Evolutionary conservation across 2,797 vertebrate species (phyloP).

Genomic region (Oceanodroma leucorhoa): DNA sequence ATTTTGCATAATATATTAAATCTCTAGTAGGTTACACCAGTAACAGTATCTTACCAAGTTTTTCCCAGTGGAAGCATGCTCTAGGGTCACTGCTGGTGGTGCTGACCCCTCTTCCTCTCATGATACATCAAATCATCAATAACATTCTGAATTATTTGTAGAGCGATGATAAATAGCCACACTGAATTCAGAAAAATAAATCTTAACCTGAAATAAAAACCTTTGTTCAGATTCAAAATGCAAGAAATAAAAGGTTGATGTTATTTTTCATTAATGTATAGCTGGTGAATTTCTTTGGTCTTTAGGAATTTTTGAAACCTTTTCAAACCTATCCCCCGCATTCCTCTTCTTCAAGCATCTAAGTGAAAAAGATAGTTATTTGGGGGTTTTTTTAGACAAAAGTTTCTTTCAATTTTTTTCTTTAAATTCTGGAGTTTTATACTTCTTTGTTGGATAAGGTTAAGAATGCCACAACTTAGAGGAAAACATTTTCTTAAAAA

Average conservation of each 20-base stretch:
- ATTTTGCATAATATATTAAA: neutral
- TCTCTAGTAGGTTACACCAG: neutral
- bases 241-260: neutral
- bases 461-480: neutral
- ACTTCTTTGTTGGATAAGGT: neutral
- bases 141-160: neutral
- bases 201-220: neutral
- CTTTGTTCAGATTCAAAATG: neutral
- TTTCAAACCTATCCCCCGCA: neutral
- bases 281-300: neutral
- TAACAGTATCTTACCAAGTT: neutral
- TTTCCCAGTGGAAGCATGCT: neutral
- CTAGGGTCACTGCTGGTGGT: neutral
- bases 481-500: neutral
- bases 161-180: neutral
- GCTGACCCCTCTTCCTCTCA: neutral
- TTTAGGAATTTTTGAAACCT: neutral
- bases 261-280: neutral
- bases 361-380: neutral
- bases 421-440: neutral
- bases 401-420: neutral
- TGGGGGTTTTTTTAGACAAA: accelerated
- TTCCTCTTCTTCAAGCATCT: neutral
- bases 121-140: neutral
- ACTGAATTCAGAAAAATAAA: neutral